Percentiles rank a stretch among this genome's conserved stretches.
These are phyloP conservation scores for Proisotoma minuta DNA, from an alignment of 2,888 invertebrate species.

Conservation along the genomic window DNA sequence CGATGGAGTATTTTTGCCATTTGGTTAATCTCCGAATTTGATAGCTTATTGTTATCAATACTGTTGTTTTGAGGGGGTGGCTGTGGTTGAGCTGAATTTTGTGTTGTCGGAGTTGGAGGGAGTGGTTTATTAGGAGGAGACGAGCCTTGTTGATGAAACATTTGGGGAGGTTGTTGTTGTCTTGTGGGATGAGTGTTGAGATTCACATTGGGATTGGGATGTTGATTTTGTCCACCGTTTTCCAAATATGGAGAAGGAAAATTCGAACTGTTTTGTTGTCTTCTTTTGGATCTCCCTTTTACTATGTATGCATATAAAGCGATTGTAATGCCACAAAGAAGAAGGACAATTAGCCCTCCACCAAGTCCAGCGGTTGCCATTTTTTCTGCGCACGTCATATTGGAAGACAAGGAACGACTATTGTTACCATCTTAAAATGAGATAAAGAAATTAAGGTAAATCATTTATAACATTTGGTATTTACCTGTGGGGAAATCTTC, in stretches of 20 bases:
- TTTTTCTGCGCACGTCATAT: slow-evolving; percentile 38
- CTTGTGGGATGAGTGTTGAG: slow-evolving; percentile 9
- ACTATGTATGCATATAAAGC: slow-evolving; percentile 32
- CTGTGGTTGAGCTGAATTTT: neutral
- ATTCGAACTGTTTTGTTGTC: neutral
- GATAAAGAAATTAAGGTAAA: neutral
- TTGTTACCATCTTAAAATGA: neutral
- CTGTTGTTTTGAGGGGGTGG: neutral
- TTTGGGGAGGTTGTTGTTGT: neutral
- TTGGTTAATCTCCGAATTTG: slow-evolving; percentile 25
- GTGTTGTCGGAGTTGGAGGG: slow-evolving; percentile 25
- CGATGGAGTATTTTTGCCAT: slow-evolving; percentile 31
- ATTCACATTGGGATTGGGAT: neutral
- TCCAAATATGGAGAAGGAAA: neutral
- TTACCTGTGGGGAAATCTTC: slow-evolving; percentile 28
- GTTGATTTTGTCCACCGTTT: neutral
- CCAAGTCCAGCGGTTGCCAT: slow-evolving; percentile 39
- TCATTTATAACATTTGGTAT: neutral
- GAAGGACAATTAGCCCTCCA: slow-evolving; percentile 31
- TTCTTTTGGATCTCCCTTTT: slow-evolving; percentile 19
- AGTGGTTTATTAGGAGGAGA: slow-evolving; percentile 32
- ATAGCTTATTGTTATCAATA: neutral
- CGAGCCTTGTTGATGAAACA: neutral
- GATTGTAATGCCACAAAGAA: slow-evolving; percentile 33
- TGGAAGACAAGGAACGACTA: neutral